Conservation (phyloP, 2,888 invertebrate genomes). For the Dexiosoma caninum region DNA sequence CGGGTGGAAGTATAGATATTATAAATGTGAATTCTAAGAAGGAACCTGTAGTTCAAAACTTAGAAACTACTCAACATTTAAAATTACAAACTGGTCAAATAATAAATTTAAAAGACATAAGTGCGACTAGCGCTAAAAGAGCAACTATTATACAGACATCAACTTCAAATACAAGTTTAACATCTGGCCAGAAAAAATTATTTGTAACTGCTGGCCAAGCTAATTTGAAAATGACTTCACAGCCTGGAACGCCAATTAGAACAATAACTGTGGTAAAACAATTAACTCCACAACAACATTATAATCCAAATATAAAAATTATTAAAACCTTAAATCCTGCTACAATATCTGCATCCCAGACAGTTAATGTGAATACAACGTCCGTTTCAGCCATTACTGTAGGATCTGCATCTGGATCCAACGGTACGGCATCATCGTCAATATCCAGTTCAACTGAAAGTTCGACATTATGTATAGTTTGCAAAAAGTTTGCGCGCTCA, state of each 20-base stretch:
- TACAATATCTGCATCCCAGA: slow-evolving; percentile 5
- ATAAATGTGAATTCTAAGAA: slow-evolving; percentile 25
- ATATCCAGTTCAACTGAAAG: slow-evolving; percentile 13
- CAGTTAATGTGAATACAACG: background rate
- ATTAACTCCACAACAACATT: slow-evolving; percentile 23
- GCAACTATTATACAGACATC: slow-evolving; percentile 55
- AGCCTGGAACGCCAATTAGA: slow-evolving; percentile 40
- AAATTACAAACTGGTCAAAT: slow-evolving; percentile 65
- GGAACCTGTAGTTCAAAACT: background rate
- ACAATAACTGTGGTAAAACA: slow-evolving; percentile 55
- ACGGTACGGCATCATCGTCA: background rate
- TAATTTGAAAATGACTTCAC: slow-evolving; percentile 17
- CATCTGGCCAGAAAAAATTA: slow-evolving; percentile 41
- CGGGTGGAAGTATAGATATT: slow-evolving; percentile 3
- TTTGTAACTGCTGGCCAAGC: slow-evolving; percentile 48
- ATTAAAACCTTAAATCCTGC: slow-evolving; percentile 67
- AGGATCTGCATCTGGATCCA: background rate
- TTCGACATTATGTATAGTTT: slow-evolving; percentile 83
- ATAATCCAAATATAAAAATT: slow-evolving; percentile 47
- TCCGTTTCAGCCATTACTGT: background rate
- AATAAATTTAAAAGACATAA: slow-evolving; percentile 61
- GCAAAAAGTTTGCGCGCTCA: slow-evolving; percentile 84
- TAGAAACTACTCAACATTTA: slow-evolving; percentile 5
- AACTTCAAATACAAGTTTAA: slow-evolving; percentile 33
- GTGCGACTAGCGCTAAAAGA: slow-evolving; percentile 52